A percentile compares a stretch with the other conserved stretches of the same genome.
Conservation (phyloP, 2,888 invertebrate species). For the Ophraella communa region DNA sequence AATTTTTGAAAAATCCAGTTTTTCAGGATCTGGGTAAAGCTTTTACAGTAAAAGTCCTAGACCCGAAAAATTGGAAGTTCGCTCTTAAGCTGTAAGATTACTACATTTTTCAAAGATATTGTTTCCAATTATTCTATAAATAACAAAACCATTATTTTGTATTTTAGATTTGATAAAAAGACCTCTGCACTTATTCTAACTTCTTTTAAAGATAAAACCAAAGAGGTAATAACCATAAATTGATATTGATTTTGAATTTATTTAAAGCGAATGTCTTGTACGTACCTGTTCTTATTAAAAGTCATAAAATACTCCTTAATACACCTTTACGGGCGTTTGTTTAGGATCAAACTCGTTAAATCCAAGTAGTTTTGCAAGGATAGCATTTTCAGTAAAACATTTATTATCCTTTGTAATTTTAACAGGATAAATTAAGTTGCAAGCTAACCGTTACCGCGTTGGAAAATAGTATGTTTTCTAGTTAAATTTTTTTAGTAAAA, state of each 20-base stretch:
- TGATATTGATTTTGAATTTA: not conserved
- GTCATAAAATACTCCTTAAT: not conserved
- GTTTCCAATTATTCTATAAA: no score
- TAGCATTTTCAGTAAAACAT: not conserved
- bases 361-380: not conserved
- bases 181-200: not conserved
- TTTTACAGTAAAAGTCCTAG: no score
- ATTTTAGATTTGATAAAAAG: no score
- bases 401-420: not conserved
- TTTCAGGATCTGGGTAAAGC: no score
- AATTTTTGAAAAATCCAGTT: no score
- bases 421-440: not conserved
- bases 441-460: no score
- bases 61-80: no score
- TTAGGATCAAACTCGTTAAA: not conserved
- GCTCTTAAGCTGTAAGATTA: no score
- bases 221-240: not conserved
- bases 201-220: not conserved
- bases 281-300: not conserved
- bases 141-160: no score
- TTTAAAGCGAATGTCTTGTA: not conserved
- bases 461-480: no score
- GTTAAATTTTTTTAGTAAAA: no score
- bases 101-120: no score
- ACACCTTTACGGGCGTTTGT: not conserved